Evolutionary conservation across 2,888 invertebrate species (phyloP).

Genomic region (Athalia cordata): DNA sequence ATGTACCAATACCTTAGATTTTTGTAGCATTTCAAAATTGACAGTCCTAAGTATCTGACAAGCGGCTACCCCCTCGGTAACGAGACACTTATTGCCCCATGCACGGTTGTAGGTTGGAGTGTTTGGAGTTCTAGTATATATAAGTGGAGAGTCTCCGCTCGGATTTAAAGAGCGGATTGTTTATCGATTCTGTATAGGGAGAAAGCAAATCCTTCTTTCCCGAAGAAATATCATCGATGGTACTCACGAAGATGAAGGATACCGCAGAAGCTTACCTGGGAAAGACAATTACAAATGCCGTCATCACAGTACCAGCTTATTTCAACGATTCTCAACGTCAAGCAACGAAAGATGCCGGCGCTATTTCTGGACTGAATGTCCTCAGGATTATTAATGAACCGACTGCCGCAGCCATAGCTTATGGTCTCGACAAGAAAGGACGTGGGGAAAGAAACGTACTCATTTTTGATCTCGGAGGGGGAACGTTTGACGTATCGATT

Average conservation of each 20-base stretch:
- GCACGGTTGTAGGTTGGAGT: no score
- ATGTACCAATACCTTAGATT: no score
- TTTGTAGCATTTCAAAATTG: no score
- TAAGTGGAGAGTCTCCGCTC: no score
- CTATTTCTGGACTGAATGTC: conserved; percentile 90
- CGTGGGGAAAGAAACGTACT: conserved; percentile 85
- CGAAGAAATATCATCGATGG: conserved; percentile 91
- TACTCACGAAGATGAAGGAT: conserved; percentile 89
- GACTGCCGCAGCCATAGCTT: conserved; percentile 90
- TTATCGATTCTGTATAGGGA: conserved; percentile 68
- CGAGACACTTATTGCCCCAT: no score
- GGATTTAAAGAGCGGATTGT: no score
- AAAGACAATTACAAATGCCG: conserved; percentile 82
- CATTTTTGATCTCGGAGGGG: conserved; percentile 88
- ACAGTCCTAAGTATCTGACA: no score
- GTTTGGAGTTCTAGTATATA: no score
- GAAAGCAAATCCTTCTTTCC: conserved; percentile 86
- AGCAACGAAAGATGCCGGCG: conserved; percentile 93
- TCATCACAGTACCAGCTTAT: conserved; percentile 90
- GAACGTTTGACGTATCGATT: conserved; percentile 95
- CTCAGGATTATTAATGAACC: conserved; percentile 94
- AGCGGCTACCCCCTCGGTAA: no score
- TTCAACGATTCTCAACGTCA: conserved; percentile 89
- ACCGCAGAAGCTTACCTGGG: conserved; percentile 87
- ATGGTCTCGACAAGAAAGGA: conserved; percentile 86